phyloP scores from a whole-genome alignment of 2,113 vertebrate species.

The Sinocyclocheilus grahami region DNA sequence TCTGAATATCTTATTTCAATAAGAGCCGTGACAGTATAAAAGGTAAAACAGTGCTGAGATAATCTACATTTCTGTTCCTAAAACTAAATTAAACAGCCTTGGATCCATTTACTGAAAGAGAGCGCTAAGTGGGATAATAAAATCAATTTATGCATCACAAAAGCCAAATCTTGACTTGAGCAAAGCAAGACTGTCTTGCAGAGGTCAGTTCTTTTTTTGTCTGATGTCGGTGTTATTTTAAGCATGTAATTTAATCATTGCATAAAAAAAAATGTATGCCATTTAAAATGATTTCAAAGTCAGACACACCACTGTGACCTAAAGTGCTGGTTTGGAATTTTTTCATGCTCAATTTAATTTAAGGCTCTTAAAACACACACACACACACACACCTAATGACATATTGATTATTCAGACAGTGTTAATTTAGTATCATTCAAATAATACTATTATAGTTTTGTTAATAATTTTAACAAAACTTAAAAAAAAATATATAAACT shows the following conservation, averaged over 20 bases:
- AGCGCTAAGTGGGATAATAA: background rate
- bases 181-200: background rate
- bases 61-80: conserved; percentile 44
- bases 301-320: background rate
- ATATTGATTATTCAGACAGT: background rate
- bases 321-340: background rate
- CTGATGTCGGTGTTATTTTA: background rate
- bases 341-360: background rate
- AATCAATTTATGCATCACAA: conserved; percentile 6
- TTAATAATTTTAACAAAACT: no score
- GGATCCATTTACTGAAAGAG: background rate
- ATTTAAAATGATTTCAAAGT: conserved; percentile 12
- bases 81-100: background rate
- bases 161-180: background rate
- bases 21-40: conserved; percentile 52
- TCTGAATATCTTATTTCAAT: conserved; percentile 54
- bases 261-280: background rate
- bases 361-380: background rate
- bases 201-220: background rate
- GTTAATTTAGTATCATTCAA: background rate
- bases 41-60: conserved; percentile 2
- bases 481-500: no score
- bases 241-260: conserved; percentile 1
- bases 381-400: background rate
- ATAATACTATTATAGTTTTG: no score